Conservation (phyloP, 2,113 vertebrate species). For the Turnix velox region DNA sequence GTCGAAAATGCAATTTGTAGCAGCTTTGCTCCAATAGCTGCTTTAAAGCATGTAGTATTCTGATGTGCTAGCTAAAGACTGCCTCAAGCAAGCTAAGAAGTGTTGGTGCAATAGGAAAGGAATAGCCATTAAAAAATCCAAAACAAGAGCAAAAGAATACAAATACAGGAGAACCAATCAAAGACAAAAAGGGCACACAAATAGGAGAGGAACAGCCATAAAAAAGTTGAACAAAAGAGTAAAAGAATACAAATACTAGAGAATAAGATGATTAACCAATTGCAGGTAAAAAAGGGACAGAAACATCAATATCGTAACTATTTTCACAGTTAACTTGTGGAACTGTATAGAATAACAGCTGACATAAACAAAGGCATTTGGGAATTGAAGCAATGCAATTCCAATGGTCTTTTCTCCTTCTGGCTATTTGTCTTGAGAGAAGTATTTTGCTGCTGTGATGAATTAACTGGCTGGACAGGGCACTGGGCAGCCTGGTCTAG, state of each 20-base stretch:
- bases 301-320: not conserved
- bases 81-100: not conserved
- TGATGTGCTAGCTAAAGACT: not conserved
- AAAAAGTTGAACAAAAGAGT: not conserved
- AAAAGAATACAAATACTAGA: not conserved
- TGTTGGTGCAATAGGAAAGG: not conserved
- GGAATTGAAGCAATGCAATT: not conserved
- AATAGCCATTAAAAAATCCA: not conserved
- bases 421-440: not conserved
- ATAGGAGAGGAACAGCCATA: not conserved
- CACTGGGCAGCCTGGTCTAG: too few relatives aligned
- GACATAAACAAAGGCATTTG: not conserved
- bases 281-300: not conserved
- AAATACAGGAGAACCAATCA: not conserved
- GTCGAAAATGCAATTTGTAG: not conserved
- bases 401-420: not conserved
- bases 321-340: not conserved
- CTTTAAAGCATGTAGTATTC: not conserved
- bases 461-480: too few relatives aligned
- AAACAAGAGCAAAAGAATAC: not conserved
- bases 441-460: not conserved
- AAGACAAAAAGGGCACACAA: not conserved
- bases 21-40: fast-evolving
- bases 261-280: too few relatives aligned
- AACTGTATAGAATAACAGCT: not conserved